Base-by-base conservation (phyloP, 2,113 vertebrate species). In the Sterrhoptilus dennistouni region DNA sequence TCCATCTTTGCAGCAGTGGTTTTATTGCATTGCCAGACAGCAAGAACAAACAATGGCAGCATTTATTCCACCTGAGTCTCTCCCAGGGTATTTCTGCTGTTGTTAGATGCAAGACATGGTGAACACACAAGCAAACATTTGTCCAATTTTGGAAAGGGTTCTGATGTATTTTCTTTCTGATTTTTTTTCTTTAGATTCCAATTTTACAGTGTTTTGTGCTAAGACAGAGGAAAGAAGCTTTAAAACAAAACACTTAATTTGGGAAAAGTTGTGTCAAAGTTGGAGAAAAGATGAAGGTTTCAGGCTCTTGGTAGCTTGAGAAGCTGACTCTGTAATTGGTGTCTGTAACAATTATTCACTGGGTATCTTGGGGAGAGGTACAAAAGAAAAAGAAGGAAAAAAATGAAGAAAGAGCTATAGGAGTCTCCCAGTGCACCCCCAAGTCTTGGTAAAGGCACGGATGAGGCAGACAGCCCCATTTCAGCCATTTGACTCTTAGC, bases 21-120 rank as follows among this genome's bases (percentile, higher is more conserved):
- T 95, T 94, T 89, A 83, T 91, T 94, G 53, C 72, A 49, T 50
- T 90, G 74, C 66, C 74, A 91, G 84, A 57, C 75, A 64, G 88
- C 0, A 0, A 81, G 80, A 78, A 72, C 66, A 90, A 95, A 71
- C 87, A 85, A 59, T 54, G 60, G 87, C 65, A 95, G 36, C 59
- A 54, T 91, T 95, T 79, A 27, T 92, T 89, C 88, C 72, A 63
- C 60, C 72, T 64, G 22, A 85, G 75, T 33, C 66, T 93, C 70
- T 90, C 79, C 72, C 83, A 38, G 54, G 31, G 12, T 8, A 18
- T 54, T 74, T 1, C 40, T 64, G 44, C 24, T 93, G 70, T 21
- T 77, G 72, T 64, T 36, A 61, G 45, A 47, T 79, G 54, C 53
- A 83, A 42, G 75, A 40, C 18, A 12, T 19, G 47, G n/a, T 36